Base-by-base conservation (phyloP, 2,888 invertebrate genomes). In the Oxystoma pomonae region DNA sequence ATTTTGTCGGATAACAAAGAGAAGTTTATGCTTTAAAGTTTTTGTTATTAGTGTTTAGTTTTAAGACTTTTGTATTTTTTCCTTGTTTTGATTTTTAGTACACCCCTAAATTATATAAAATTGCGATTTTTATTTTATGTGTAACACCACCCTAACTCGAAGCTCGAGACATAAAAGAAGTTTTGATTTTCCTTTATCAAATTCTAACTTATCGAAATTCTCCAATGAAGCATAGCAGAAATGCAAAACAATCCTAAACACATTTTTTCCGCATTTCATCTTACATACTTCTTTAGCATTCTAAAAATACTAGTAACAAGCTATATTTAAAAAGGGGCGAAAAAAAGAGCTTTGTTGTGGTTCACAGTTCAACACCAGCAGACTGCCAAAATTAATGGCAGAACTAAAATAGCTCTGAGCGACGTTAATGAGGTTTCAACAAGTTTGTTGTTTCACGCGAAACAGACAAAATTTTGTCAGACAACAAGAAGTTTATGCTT, bases 321-420 rank as follows among this genome's bases (percentile, higher is more conserved):
- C n/a, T n/a, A n/a, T n/a, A n/a, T n/a, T n/a, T n/a, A n/a, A n/a
- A n/a, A n/a, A n/a, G n/a, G n/a, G n/a, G n/a, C n/a, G n/a, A n/a
- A n/a, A n/a, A n/a, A n/a, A n/a, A n/a, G n/a, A n/a, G n/a, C n/a
- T n/a, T n/a, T n/a, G n/a, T 98, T 82, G 97, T 95, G 0, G 92
- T 94, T 0, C 98, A 99, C 77, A 83, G 99, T 58, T 81, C 99
- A 65, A 98, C 97, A 1, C 99, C 99, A 0, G 91, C 95, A 16
- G 85, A 89, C 67, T 85, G 92, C 96, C 16, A 92, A 93, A 79
- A 91, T 96, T 35, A 96, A 93, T 77, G 96, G 96, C 7, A 86
- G 91, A 68, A 82, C 82, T 66, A 83, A 84, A 67, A 94, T 98
- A 67, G 83, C 87, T 19, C 88, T 89, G 65, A 87, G 89, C 63